Base-by-base conservation (phyloP, 2,797 vertebrate species). In the Cyclura pinguis region DNA sequence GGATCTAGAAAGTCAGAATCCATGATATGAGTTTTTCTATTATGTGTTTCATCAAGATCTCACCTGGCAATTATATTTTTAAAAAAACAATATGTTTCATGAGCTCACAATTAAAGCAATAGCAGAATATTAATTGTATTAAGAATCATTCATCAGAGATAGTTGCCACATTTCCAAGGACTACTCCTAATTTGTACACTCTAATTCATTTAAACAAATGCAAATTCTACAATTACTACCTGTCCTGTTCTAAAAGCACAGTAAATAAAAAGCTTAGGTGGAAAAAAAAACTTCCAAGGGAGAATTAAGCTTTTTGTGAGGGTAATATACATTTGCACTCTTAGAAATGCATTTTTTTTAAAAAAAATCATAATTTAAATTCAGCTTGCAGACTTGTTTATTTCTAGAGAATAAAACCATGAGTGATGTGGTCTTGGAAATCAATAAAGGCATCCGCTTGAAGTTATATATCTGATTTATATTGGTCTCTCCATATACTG, bases 391-490 rank as follows among this genome's bases (percentile, higher is more conserved):
- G 32, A 3, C 1, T n/a, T 92, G 6, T 88, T 94, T 92, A 38
- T 93, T 94, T 94, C 35, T 90, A 89, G 12, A 64, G 9, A 88
- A 16, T 20, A 88, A 85, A 81, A 84, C 42, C 92, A 80, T 94
- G 52, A 93, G 78, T 1, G 76, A 12, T n/a, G 32, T 78, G 76
- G 76, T 86, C 4, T 76, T 93, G n/a, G 84, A 42, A 87, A 94
- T 95, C 92, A 94, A 92, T 91, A 93, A 91, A 87, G 86, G 0
- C 62, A 84, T 87, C 67, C 91, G 14, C 1, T 1, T 93, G 59
- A 87, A 90, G 90, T 92, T 85, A 88, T 93, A 95, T 93, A 94
- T 52, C 50, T 88, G 29, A n/a, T 86, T 89, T 92, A 88, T 84
- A 84, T 87, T 89, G 80, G 57, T 92, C 78, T 92, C 3, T 22